A percentile compares a stretch with the other conserved stretches of the same genome.
Evolutionary conservation across 1,140 invertebrate species (phyloP).

Genomic region (Mactra quadrangularis): DNA sequence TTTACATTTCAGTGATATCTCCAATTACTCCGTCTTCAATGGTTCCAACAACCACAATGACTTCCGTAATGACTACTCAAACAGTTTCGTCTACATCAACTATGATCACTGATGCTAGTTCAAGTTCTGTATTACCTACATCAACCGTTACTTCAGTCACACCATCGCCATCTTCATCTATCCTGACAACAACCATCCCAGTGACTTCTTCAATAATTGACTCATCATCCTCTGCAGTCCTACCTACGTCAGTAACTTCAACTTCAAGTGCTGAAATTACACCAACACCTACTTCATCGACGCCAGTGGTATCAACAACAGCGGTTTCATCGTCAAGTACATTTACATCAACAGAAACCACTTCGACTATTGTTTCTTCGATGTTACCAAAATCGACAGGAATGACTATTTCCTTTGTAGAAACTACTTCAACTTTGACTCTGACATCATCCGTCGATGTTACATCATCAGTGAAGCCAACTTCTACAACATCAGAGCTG

Average conservation of each 20-base stretch:
- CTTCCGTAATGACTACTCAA: background rate
- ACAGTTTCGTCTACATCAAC: too few species aligned
- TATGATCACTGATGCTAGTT: too few species aligned
- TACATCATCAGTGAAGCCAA: background rate
- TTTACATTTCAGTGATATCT: too few species aligned
- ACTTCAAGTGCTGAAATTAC: background rate
- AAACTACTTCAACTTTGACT: background rate
- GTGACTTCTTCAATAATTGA: background rate
- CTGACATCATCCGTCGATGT: background rate
- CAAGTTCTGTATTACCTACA: too few species aligned
- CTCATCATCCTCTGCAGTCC: background rate
- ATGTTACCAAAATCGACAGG: background rate
- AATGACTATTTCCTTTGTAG: background rate
- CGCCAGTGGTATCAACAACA: background rate
- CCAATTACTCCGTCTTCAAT: conserved; percentile 2
- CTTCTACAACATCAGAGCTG: background rate
- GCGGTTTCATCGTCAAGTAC: background rate
- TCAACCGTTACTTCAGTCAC: too few species aligned
- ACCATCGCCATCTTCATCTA: background rate
- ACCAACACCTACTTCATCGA: background rate
- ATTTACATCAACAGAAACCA: background rate
- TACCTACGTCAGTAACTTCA: background rate
- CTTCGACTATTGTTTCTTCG: background rate
- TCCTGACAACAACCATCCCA: background rate
- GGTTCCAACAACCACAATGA: background rate